phyloP scores from a whole-genome alignment of 2,113 vertebrate species.

The Gymnogyps californianus region DNA sequence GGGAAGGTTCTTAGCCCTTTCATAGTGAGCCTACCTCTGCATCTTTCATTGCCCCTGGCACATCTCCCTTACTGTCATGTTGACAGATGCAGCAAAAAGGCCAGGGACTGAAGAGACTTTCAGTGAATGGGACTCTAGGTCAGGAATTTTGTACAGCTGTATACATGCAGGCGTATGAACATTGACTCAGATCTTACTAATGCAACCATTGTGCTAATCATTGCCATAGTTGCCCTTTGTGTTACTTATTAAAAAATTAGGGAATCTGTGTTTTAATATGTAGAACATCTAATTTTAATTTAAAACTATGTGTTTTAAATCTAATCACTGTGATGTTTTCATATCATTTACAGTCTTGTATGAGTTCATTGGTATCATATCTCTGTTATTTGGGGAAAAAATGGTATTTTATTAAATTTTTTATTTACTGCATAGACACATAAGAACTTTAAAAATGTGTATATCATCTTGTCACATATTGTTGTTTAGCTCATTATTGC shows the following conservation, averaged over 20 bases:
- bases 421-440: background rate
- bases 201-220: background rate
- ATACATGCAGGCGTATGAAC: fast-evolving
- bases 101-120: background rate
- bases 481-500: background rate
- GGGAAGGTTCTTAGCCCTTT: background rate
- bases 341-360: background rate
- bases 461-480: background rate
- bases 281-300: background rate
- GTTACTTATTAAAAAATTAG: background rate
- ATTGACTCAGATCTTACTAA: background rate
- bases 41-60: background rate
- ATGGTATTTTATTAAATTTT: background rate
- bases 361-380: background rate
- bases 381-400: background rate
- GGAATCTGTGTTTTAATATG: background rate
- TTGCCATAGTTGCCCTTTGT: background rate
- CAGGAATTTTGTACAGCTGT: background rate
- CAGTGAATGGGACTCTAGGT: background rate
- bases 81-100: background rate
- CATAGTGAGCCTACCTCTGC: background rate
- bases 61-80: background rate
- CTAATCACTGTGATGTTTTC: background rate
- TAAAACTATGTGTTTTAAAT: background rate
- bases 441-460: background rate